Evolutionary conservation across 2,113 vertebrate species (phyloP), one percentile per base, ranked within the genome.

Genomic region (Garra rufa): DNA sequence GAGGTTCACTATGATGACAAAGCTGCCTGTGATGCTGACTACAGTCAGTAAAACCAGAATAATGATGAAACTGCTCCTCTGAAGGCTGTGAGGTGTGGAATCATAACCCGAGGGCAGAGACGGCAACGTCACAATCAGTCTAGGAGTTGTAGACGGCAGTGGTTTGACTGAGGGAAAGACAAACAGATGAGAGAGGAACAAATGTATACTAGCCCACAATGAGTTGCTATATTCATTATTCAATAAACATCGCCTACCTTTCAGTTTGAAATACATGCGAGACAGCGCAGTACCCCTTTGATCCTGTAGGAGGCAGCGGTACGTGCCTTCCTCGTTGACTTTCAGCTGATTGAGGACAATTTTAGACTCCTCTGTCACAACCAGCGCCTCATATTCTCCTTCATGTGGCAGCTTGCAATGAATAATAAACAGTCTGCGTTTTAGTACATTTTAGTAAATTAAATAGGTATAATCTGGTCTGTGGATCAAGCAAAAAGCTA

Each of bases 281-380:
- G 91, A 93, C 84, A 91, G 90, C 76, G 90, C 26, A 55, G 83
- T 90, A 83, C 87, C 88, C 13, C 84, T 83, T 57, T 13, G 82
- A 48, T 79, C 89, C 86, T 74, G 86, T 65, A 94, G 89, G 69
- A 90, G 89, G 87, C 94, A 95, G 75, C 87, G 87, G 77, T 94
- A 94, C 11, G 86, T 89, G 85, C 94, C 93, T 61, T 89, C 86
- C 41, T 95, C 92, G 3, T 85, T 85, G 70, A 85, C 14, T 2
- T 21, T 88, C 48, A 95, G 87, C 87, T 94, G 92, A 89, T 94
- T 94, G 85, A 95, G 86, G 34, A 94, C 88, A 41, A 93, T 84
- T 76, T 83, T 90, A 0, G 94, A 90, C 7, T 94, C 92, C 0
- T 89, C 52, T 6, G 89, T 94, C 84, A 92, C 90, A 17, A 93